Base-by-base conservation (phyloP, 2,888 invertebrate genomes). In the Chrysolina americana region DNA sequence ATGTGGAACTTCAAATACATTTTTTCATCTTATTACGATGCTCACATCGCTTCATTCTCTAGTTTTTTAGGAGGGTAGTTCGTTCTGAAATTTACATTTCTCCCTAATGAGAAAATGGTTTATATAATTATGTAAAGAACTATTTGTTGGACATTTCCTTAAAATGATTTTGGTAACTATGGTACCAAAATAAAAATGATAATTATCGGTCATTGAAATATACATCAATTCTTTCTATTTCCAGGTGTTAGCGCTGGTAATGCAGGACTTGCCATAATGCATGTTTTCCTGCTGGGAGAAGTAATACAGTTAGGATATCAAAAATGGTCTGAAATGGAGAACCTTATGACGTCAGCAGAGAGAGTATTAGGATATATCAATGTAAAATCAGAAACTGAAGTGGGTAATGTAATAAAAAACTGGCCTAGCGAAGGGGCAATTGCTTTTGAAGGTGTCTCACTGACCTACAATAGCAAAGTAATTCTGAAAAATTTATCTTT, bases 341-440 rank as follows among this genome's bases (percentile, higher is more conserved):
- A 95, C 84, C 93, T 93, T 80, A 95, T 96, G 95, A 96, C 95
- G 2, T 94, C 95, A 9, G 97, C 98, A 0, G 98, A 98, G 88
- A 92, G 97, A 86, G 91, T 94, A 0, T 62, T 86, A 47, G 88
- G 87, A 78, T 87, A 88, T 68, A 84, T 90, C 0, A 86, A 65
- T 17, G 41, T 71, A 6, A 65, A 65, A 41, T 65, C 65, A 0
- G 71, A 71, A 59, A 28, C 56, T 4, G 56, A 65, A 44, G 28
- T 44, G 13, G 71, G 71, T 4, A 19, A 17, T 10, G 47, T 41
- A 10, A 23, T 92, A 28, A 89, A 90, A 11, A 89, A 91, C 0
- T 96, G 96, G 96, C 95, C 95, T 0, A 89, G 90, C 21, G 86
- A 91, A 23, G 95, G 95, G 0, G 89, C 89, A 77, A 88, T 96